These are phyloP conservation scores for Meda fulgida DNA, from an alignment of 2,797 vertebrate species.

Conservation along the genomic window DNA sequence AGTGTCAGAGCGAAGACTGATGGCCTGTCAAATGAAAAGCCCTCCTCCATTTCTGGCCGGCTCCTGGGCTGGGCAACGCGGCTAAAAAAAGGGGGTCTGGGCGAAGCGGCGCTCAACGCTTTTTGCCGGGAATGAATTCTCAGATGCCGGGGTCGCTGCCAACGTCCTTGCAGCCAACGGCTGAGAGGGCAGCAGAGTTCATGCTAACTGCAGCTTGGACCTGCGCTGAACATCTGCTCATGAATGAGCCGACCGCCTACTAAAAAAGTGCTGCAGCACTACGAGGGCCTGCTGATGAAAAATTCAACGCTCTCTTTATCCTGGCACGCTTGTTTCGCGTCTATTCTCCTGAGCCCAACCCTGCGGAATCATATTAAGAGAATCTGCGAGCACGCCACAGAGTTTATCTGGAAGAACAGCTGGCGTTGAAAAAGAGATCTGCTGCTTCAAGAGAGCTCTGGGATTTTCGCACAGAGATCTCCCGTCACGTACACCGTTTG, in stretches of 20 bases:
- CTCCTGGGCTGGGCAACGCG: conserved; percentile 80
- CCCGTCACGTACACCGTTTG: conserved; percentile 86
- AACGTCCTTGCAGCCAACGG: conserved; percentile 93
- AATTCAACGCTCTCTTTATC: conserved; percentile 94
- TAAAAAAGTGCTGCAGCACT: conserved; percentile 58
- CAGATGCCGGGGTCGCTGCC: conserved; percentile 88
- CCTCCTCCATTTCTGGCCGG: conserved; percentile 75
- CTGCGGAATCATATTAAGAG: conserved; percentile 98
- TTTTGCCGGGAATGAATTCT: conserved; percentile 87
- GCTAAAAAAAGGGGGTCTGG: conserved; percentile 70
- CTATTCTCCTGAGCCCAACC: conserved; percentile 94
- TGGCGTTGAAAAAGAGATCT: conserved; percentile 93
- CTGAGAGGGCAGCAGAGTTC: conserved; percentile 94
- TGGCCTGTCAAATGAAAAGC: conserved; percentile 79
- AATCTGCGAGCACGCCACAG: conserved; percentile 89
- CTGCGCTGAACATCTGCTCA: conserved; percentile 99
- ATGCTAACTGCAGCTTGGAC: conserved; percentile 92
- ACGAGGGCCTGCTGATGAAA: conserved; percentile 94
- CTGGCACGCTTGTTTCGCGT: conserved; percentile 95
- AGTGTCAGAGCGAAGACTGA: conserved; percentile 84
- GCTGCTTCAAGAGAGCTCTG: conserved; percentile 87
- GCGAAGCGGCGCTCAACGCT: conserved; percentile 72
- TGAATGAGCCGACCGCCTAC: conserved; percentile 96
- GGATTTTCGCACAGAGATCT: conserved; percentile 88
- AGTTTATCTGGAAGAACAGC: conserved; percentile 97